phyloP scores from a whole-genome alignment of 2,797 vertebrate genomes.

The Hephaestus fuliginosus region DNA sequence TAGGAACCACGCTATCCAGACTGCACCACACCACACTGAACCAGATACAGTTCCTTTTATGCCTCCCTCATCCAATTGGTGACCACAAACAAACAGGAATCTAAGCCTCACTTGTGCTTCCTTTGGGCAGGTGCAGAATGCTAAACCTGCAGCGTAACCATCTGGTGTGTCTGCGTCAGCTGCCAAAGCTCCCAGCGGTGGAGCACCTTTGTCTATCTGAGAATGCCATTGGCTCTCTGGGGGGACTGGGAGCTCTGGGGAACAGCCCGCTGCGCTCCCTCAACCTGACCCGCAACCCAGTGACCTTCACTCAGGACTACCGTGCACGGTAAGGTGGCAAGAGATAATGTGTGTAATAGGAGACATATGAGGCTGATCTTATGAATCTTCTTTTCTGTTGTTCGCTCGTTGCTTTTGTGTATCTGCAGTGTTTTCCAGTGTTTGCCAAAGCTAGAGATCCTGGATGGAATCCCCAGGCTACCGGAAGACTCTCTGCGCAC shows the following conservation, averaged over 20 bases:
- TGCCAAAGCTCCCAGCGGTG: slow-evolving; percentile 94
- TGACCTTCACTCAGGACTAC: slow-evolving; percentile 93
- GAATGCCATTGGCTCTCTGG: slow-evolving; percentile 90
- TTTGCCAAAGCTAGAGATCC: slow-evolving; percentile 95
- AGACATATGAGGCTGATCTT: not conserved
- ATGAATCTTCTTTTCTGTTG: no score
- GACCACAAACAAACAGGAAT: not conserved
- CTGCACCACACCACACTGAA: slow-evolving; percentile 5
- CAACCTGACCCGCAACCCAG: slow-evolving; percentile 90
- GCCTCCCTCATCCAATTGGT: not conserved
- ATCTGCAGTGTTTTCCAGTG: slow-evolving; percentile 91
- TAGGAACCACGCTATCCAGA: slow-evolving; percentile 64
- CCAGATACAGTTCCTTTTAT: not conserved
- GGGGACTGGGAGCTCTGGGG: slow-evolving; percentile 87
- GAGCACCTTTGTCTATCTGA: slow-evolving; percentile 93
- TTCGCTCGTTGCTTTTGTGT: slow-evolving; percentile 30
- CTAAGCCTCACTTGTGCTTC: slow-evolving; percentile 45
- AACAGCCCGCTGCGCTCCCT: slow-evolving; percentile 89
- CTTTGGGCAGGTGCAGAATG: slow-evolving; percentile 89
- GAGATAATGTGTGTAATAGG: not conserved
- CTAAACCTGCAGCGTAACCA: slow-evolving; percentile 94
- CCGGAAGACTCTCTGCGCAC: slow-evolving; percentile 88
- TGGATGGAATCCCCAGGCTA: slow-evolving; percentile 94
- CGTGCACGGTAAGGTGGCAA: slow-evolving; percentile 85
- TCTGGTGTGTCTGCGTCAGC: slow-evolving; percentile 91